A percentile compares a stretch with the other conserved stretches of the same genome.
These are phyloP conservation scores for Melanophora roralis DNA, from an alignment of 2,888 invertebrate genomes.

Conservation along the genomic window DNA sequence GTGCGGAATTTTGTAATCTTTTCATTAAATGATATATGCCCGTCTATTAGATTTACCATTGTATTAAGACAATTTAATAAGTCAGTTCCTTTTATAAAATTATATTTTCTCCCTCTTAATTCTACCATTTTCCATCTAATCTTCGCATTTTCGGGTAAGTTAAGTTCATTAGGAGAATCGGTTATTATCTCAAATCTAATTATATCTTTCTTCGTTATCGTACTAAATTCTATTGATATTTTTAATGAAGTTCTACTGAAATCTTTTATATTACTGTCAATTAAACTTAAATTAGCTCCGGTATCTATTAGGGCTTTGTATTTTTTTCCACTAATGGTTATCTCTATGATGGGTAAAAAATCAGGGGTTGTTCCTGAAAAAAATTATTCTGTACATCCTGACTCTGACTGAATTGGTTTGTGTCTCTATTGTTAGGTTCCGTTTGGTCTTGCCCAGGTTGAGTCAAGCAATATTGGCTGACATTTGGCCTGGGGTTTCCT, in stretches of 20 bases:
- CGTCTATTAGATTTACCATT: slow-evolving; percentile 30
- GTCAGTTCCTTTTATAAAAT: slow-evolving; percentile 15
- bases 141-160: background rate
- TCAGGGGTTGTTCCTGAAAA: slow-evolving; percentile 23
- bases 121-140: slow-evolving; percentile 1
- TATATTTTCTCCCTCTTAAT: background rate
- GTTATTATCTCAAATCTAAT: slow-evolving; percentile 1
- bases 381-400: slow-evolving; percentile 24
- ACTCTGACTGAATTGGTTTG: slow-evolving; percentile 1
- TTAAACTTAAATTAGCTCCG: slow-evolving; percentile 7
- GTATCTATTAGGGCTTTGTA: slow-evolving; percentile 40
- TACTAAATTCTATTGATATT: background rate
- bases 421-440: background rate
- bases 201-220: background rate
- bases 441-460: too few species aligned
- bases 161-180: background rate
- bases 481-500: slow-evolving; percentile 3
- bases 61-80: slow-evolving; percentile 32
- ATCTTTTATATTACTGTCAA: background rate
- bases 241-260: background rate
- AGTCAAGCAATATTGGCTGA: too few species aligned
- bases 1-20: background rate
- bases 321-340: slow-evolving; percentile 23
- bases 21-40: slow-evolving; percentile 14
- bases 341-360: slow-evolving; percentile 20